These are phyloP conservation scores for Eumaeus atala DNA, from an alignment of 1,140 invertebrate genomes.

Conservation along the genomic window DNA sequence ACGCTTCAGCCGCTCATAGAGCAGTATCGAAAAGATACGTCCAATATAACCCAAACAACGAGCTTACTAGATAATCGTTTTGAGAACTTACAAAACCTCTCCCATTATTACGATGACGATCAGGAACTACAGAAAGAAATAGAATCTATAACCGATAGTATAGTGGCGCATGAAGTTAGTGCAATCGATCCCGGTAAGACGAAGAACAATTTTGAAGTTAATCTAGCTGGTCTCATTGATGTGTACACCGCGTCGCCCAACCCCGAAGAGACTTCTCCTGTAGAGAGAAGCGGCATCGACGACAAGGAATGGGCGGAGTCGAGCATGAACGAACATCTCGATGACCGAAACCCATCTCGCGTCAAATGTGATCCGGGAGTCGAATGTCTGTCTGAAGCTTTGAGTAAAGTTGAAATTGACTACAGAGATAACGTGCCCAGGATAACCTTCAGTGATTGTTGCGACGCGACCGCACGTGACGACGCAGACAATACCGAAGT, in stretches of 20 bases:
- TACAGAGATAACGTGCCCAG: conserved; percentile 55
- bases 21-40: conserved; percentile 38
- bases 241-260: conserved; percentile 24
- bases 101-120: conserved; percentile 69
- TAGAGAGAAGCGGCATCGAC: conserved; percentile 26
- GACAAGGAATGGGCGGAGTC: conserved; percentile 56
- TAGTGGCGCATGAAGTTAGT: conserved; percentile 45
- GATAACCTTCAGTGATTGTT: conserved; percentile 72
- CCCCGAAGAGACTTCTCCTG: not conserved
- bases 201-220: conserved; percentile 61
- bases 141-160: conserved; percentile 48
- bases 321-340: conserved; percentile 61
- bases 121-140: conserved; percentile 46
- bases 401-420: conserved; percentile 54
- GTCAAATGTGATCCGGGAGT: conserved; percentile 37
- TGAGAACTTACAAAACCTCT: conserved; percentile 60
- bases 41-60: conserved; percentile 28
- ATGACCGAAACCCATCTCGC: conserved; percentile 35
- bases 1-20: conserved; percentile 56
- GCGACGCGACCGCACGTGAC: conserved; percentile 40
- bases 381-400: conserved; percentile 48
- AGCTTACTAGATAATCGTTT: conserved; percentile 53
- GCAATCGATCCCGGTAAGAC: conserved; percentile 24
- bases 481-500: conserved; percentile 46
- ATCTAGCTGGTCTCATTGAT: conserved; percentile 59